Conservation (phyloP, 2,113 vertebrate genomes). For the western clawed frog (Xenopus tropicalis) region UCB_Xtro_10.0 CM004452.2:28711001-28711500, state of each 20-base stretch:
- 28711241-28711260: constrained; percentile 36
- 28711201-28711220: constrained; percentile 13
- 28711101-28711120: too few species aligned
- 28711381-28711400: background rate
- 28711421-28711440: background rate
- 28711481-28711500: too few species aligned
- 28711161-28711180: background rate
- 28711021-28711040: too few species aligned
- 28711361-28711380: background rate
- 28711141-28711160: background rate
- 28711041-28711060: too few species aligned
- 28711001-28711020: too few species aligned
- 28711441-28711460: background rate
- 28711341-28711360: constrained; percentile 30
- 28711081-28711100: too few species aligned
- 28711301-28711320: background rate
- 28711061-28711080: too few species aligned
- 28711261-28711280: constrained; percentile 36
- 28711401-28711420: background rate
- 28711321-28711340: background rate
- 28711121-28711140: too few species aligned
- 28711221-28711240: constrained; percentile 23
- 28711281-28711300: constrained; percentile 10
- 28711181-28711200: constrained; percentile 8
- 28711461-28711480: too few species aligned